Percentiles rank a stretch among this genome's conserved stretches.
Evolutionary conservation across 2,888 invertebrate species (phyloP).

Genomic region (Galerucella calmariensis): DNA sequence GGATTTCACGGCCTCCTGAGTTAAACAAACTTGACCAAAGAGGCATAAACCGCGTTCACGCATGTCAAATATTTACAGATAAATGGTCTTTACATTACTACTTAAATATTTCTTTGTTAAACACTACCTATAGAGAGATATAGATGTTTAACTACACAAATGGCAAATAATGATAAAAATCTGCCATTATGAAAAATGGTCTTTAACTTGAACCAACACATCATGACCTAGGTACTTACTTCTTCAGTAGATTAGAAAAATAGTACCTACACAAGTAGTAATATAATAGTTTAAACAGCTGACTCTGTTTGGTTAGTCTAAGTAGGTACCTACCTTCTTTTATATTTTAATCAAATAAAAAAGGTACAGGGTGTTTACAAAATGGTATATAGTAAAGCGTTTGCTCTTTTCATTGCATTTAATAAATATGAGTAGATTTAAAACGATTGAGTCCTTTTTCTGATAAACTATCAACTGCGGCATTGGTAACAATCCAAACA

Average conservation of each 20-base stretch:
- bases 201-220: slow-evolving; percentile 30
- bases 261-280: background rate
- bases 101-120: slow-evolving; percentile 53
- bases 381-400: background rate
- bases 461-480: slow-evolving; percentile 19
- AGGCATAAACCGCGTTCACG: slow-evolving; percentile 47
- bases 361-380: background rate
- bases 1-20: slow-evolving; percentile 47
- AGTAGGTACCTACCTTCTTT: background rate
- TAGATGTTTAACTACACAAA: slow-evolving; percentile 53
- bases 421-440: too few species aligned
- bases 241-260: slow-evolving; percentile 21
- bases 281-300: slow-evolving; percentile 27
- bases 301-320: slow-evolving; percentile 8
- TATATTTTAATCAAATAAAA: background rate
- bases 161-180: slow-evolving; percentile 49
- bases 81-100: slow-evolving; percentile 56
- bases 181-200: slow-evolving; percentile 30
- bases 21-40: slow-evolving; percentile 47
- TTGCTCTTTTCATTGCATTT: background rate
- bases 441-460: background rate
- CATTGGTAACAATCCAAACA: slow-evolving; percentile 35
- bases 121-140: slow-evolving; percentile 43
- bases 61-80: slow-evolving; percentile 56
- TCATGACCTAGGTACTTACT: slow-evolving; percentile 16